These are phyloP conservation scores for Melinaea marsaeus DNA, from an alignment of 2,888 invertebrate species.

Conservation along the genomic window DNA sequence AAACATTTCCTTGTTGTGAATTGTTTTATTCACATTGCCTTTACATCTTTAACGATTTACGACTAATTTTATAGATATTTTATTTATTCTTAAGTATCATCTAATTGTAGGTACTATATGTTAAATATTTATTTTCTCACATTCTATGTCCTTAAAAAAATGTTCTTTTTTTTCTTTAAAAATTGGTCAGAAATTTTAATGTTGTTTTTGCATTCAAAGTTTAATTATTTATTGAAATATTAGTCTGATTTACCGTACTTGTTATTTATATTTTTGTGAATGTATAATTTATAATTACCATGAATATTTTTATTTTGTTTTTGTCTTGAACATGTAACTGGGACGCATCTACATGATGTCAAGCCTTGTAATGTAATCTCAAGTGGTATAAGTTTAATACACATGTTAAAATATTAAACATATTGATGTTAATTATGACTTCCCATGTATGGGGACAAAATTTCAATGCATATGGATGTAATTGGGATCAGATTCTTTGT, in stretches of 20 bases:
- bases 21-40: slow-evolving; percentile 11
- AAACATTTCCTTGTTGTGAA: slow-evolving; percentile 14
- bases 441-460: not conserved
- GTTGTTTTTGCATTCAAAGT: not conserved
- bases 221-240: not conserved
- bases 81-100: no score
- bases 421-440: not conserved
- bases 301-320: not conserved
- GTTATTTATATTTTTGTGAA: no score
- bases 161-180: not conserved
- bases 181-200: not conserved
- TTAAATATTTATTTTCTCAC: no score
- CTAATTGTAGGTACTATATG: no score
- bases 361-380: not conserved
- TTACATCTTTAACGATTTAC: no score
- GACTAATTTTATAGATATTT: no score
- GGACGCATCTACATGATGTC: not conserved
- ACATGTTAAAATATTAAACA: not conserved
- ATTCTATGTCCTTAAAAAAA: no score
- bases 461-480: not conserved
- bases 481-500: no score
- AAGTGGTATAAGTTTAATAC: not conserved
- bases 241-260: not conserved
- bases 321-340: not conserved
- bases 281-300: not conserved